Base-by-base conservation (phyloP, 2,113 vertebrate species). In the Ornithorhynchus anatinus region DNA sequence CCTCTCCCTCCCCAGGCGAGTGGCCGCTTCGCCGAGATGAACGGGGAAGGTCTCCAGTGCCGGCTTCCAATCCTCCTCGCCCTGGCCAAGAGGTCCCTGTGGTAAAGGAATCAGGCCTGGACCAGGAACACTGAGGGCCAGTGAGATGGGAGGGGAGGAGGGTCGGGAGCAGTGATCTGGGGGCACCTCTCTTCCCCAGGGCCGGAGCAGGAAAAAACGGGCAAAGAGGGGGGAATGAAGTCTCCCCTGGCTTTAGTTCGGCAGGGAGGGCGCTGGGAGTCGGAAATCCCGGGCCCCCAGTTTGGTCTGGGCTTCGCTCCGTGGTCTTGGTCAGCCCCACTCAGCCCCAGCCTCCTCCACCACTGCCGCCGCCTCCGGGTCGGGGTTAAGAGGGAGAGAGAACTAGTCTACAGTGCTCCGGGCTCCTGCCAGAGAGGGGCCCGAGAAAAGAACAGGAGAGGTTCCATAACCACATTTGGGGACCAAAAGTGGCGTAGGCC, bases 311-410 rank as follows among this genome's bases (percentile, higher is more conserved):
- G 19, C 37, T 65, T 73, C 53, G 33, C 52, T 45, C 59, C 78
- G 52, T 69, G 82, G 48, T 44, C 31, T 69, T 68, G 65, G 38
- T 65, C 43, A 76, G 61, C 66, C 66, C 56, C 32, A 8, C 44
- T 27, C 43, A 20, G 23, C 35, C 40, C 53, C n/a, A n/a, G n/a
- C n/a, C n/a, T n/a, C n/a, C n/a, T n/a, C n/a, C n/a, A n/a, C n/a
- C n/a, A n/a, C n/a, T n/a, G n/a, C n/a, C n/a, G n/a, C n/a, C n/a
- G n/a, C n/a, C n/a, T n/a, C n/a, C n/a, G n/a, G n/a, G n/a, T n/a
- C n/a, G n/a, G n/a, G n/a, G 25, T 53, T 27, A n/a, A 42, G 51
- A 72, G 8, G 52, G 16, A 33, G n/a, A 62, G 20, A 59, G 40
- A 53, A 50, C n/a, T 3, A 16, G 7, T 48, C 23, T 48, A n/a